Base-by-base conservation (phyloP, 1,140 invertebrate species). In the Heliconius melpomene region DNA sequence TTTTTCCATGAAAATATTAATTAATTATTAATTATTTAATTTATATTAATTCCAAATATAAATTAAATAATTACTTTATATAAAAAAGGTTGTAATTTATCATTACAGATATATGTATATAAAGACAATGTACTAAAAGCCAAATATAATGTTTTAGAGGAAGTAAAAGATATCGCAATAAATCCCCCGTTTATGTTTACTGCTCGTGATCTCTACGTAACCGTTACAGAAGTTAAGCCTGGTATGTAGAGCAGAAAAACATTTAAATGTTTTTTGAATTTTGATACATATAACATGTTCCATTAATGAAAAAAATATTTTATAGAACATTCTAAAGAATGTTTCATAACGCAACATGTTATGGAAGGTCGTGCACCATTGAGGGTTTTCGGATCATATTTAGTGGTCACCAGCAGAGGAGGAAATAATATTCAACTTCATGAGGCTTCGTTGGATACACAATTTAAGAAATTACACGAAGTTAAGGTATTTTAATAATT, bases 191-290 rank as follows among this genome's bases (percentile, higher is more conserved):
- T 83, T 76, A 84, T 94, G 84, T 94, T 93, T 81, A 94, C 92
- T 52, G 92, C 89, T 16, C 82, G 93, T 52, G 93, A 94, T 79
- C 85, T 94, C 11, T 89, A 94, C 77, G 92, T 93, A 54, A 93
- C 91, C 5, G 88, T 90, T 7, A 93, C 93, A 23, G 93, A 94
- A 88, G 91, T 94, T 78, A 92, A 91, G 79, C 92, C 93, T 75
- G 81, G 82, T 86, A 81, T 72, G 81, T 84, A 74, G 60, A 29
- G 60, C 60, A 66, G 26, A 66, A 66, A 66, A 29, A 26, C n/a
- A 57, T 23, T 57, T 57, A 23, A 23, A 57, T 11, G n/a, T 66
- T 3, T 23, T 66, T 66, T 66, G 0, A 66, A 66, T 66, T n/a
- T 6, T 66, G 13, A n/a, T 72, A 72, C 71, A 72, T 40, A 18